Conservation (phyloP, 2,888 invertebrate species). For the Rhorus exstirpatorius region DNA sequence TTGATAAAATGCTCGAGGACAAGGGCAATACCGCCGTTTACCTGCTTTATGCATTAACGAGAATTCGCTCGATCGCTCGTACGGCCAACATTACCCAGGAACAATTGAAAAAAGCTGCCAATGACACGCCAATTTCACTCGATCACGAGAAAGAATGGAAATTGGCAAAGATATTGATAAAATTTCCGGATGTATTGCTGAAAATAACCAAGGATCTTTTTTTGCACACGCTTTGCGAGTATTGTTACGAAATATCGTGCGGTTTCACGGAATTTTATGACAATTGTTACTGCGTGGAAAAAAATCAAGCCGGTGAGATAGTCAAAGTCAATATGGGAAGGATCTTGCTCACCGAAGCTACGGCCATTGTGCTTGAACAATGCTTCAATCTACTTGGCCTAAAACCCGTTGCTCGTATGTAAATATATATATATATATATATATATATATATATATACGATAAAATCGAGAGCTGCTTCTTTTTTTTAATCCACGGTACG, state of each 20-base stretch:
- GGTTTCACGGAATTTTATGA: slow-evolving; percentile 99
- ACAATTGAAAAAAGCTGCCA: slow-evolving; percentile 88
- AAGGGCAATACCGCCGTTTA: slow-evolving; percentile 99
- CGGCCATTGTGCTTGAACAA: slow-evolving; percentile 94
- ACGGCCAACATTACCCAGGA: slow-evolving; percentile 90
- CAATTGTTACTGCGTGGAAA: slow-evolving; percentile 98
- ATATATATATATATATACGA: slow-evolving; percentile 39
- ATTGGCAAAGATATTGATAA: slow-evolving; percentile 94
- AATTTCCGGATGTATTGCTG: slow-evolving; percentile 95
- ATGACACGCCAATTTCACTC: slow-evolving; percentile 89
- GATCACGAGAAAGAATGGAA: slow-evolving; percentile 98
- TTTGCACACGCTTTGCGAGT: slow-evolving; percentile 97
- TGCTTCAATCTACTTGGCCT: slow-evolving; percentile 97
- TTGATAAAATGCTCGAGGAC: slow-evolving; percentile 99
- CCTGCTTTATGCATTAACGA: slow-evolving; percentile 96
- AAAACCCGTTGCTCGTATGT: slow-evolving; percentile 97
- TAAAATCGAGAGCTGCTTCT: not conserved
- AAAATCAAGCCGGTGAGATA: slow-evolving; percentile 93
- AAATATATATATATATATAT: slow-evolving; percentile 77
- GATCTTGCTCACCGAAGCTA: slow-evolving; percentile 96
- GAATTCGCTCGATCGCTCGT: slow-evolving; percentile 96
- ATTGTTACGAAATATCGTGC: slow-evolving; percentile 97
- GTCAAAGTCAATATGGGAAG: slow-evolving; percentile 94
- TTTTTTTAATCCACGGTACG: slow-evolving; percentile 24
- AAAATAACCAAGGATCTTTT: slow-evolving; percentile 94